A percentile compares a stretch with the other conserved stretches of the same genome.
These are phyloP conservation scores for Sphyrna mokarran DNA, from an alignment of 2,113 vertebrate genomes.

Conservation along the genomic window DNA sequence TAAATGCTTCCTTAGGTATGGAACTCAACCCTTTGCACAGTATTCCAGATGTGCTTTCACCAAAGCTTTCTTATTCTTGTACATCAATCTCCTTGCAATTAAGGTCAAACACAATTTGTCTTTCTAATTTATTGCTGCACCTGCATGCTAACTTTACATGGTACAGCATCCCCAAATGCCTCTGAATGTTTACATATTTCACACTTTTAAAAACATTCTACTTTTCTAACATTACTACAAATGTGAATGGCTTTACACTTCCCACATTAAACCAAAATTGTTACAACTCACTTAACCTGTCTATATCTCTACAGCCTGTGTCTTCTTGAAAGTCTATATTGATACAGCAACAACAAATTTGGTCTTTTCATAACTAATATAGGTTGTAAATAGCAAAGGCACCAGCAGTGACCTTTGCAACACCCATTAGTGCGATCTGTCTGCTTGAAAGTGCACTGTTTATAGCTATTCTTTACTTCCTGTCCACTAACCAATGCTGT, in stretches of 20 bases:
- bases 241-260: not conserved
- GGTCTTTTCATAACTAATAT: too few species aligned
- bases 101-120: not conserved
- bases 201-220: not conserved
- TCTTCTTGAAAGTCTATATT: too few species aligned
- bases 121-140: not conserved
- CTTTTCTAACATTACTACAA: not conserved
- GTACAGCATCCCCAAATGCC: not conserved
- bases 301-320: too few species aligned
- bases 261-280: too few species aligned
- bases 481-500: not conserved
- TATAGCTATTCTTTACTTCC: not conserved
- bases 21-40: not conserved
- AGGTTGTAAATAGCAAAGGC: too few species aligned
- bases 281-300: too few species aligned
- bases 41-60: not conserved
- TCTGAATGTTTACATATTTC: not conserved
- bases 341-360: too few species aligned
- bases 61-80: not conserved
- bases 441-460: not conserved
- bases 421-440: too few species aligned
- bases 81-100: not conserved
- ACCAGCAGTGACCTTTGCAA: too few species aligned
- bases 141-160: not conserved
- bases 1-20: not conserved